phyloP scores from a whole-genome alignment of 1,140 invertebrate species.

The Andrena cerasifolii region DNA sequence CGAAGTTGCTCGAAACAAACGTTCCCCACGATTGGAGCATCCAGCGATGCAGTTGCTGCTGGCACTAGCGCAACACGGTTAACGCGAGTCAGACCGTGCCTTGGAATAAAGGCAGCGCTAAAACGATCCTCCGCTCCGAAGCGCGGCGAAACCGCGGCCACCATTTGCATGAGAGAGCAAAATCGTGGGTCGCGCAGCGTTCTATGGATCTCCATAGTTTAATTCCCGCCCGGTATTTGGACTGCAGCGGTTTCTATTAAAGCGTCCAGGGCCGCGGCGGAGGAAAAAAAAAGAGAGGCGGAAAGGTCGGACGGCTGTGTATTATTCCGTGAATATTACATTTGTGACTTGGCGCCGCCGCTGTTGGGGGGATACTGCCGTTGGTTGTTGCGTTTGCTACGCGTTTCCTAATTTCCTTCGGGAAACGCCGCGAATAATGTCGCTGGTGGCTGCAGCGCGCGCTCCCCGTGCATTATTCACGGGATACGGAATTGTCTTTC shows the following conservation, averaged over 20 bases:
- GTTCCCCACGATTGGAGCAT: neutral
- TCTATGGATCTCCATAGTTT: conserved; percentile 48
- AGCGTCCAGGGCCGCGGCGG: neutral
- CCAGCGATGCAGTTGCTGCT: neutral
- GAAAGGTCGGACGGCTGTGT: conserved; percentile 62
- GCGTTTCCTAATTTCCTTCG: conserved; percentile 82
- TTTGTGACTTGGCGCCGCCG: conserved; percentile 69
- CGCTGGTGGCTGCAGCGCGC: conserved; percentile 64
- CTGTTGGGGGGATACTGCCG: conserved; percentile 13
- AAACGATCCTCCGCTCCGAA: neutral
- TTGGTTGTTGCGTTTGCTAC: conserved; percentile 60
- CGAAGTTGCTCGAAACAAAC: neutral
- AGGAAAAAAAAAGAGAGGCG: conserved; percentile 32
- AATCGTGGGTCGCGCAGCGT: conserved; percentile 43
- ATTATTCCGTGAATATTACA: conserved; percentile 82
- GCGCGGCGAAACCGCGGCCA: neutral
- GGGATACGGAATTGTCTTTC: conserved; percentile 43
- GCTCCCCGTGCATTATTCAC: conserved; percentile 53
- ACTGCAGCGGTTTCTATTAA: conserved; percentile 44
- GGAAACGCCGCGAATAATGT: conserved; percentile 77
- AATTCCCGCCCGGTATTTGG: conserved; percentile 45
- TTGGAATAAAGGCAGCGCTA: neutral
- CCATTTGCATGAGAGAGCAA: conserved; percentile 52
- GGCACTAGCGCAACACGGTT: neutral
- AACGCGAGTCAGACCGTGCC: neutral